These are phyloP conservation scores for Thumatha senex DNA, from an alignment of 2,888 invertebrate genomes.

Conservation along the genomic window DNA sequence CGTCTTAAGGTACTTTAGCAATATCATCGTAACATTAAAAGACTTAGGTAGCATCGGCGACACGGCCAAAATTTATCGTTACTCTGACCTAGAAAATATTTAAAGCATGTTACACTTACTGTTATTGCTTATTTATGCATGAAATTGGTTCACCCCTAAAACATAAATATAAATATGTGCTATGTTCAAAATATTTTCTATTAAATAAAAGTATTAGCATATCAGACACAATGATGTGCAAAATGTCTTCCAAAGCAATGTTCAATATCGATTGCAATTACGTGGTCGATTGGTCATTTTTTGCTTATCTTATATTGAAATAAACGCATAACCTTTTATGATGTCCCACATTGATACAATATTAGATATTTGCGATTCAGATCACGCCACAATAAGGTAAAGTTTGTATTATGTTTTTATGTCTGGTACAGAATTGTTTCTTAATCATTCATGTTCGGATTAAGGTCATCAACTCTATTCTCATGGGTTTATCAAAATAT, in stretches of 20 bases:
- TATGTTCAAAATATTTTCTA: conserved; percentile 7
- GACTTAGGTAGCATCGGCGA: too few relatives aligned
- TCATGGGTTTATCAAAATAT: too few relatives aligned
- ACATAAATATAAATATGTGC: neutral
- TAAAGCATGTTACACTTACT: neutral
- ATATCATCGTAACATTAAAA: too few relatives aligned
- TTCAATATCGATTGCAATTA: conserved; percentile 39
- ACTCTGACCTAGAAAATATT: neutral
- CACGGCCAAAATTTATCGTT: too few relatives aligned
- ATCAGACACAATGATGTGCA: conserved; percentile 17
- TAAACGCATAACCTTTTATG: conserved; percentile 16
- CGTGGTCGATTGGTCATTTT: conserved; percentile 26
- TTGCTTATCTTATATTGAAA: conserved; percentile 26
- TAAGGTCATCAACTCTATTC: too few relatives aligned
- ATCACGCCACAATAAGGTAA: conserved; percentile 2
- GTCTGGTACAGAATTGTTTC: neutral
- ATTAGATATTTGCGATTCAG: conserved; percentile 6
- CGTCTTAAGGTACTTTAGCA: too few relatives aligned
- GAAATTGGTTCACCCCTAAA: neutral
- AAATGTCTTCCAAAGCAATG: conserved; percentile 15
- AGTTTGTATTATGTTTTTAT: neutral
- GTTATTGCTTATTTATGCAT: neutral
- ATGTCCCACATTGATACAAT: conserved; percentile 5
- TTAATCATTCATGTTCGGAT: neutral
- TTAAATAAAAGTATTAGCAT: conserved; percentile 21